phyloP scores from a whole-genome alignment of 1,140 invertebrate species.

The Atopsyche davidsoni region DNA sequence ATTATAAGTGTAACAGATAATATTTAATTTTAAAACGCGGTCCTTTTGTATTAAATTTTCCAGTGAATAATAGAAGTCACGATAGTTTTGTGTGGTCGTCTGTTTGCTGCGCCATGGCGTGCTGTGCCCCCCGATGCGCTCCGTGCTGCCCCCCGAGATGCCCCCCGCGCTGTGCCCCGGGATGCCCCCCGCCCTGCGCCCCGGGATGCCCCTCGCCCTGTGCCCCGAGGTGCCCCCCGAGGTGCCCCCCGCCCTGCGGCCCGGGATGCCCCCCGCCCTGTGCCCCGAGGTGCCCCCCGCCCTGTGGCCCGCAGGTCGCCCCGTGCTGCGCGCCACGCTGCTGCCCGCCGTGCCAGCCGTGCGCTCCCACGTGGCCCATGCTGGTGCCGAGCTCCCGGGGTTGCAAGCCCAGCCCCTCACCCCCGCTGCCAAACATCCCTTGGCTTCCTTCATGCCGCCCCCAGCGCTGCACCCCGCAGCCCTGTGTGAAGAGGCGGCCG shows the following conservation, averaged over 20 bases:
- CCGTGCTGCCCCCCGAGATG: not conserved
- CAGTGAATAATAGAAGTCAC: not conserved
- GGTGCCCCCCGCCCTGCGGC: not conserved
- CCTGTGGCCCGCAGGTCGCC: not conserved
- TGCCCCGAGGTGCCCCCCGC: not conserved
- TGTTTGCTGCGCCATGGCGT: not conserved
- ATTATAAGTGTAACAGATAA: too few species aligned
- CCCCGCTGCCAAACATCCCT: too few species aligned
- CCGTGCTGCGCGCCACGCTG: not conserved
- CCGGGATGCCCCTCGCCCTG: not conserved
- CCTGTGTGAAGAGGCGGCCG: too few species aligned
- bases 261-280: not conserved
- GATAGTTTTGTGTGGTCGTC: not conserved
- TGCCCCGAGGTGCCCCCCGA: not conserved
- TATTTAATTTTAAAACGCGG: too few species aligned
- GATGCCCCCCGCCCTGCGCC: not conserved
- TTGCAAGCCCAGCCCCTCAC: not conserved
- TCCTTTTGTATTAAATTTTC: not conserved
- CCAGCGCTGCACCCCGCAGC: too few species aligned
- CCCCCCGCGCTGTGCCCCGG: not conserved
- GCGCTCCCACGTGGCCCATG: slow-evolving; percentile 1
- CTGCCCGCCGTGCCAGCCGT: not conserved
- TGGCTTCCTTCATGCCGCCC: too few species aligned
- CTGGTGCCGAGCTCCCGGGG: not conserved
- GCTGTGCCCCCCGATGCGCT: not conserved